Evolutionary conservation across 1,140 invertebrate genomes (phyloP).

Genomic region (Lepidotrigona ventralis): DNA sequence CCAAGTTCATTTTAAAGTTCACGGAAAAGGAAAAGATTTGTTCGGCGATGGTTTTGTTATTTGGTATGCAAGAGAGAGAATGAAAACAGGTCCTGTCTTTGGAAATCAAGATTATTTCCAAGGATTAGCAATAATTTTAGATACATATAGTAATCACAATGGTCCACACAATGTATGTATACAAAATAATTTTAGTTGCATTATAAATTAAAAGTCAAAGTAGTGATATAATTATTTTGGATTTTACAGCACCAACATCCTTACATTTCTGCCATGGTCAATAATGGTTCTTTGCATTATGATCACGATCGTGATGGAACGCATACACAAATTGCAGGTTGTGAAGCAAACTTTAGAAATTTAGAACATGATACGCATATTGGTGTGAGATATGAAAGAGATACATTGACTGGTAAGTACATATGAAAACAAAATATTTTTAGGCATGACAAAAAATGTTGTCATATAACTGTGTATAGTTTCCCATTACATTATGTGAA

Average conservation of each 20-base stretch:
- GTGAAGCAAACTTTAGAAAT: conserved; percentile 96
- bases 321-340: conserved; percentile 96
- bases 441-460: conserved; percentile 6
- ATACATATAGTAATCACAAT: conserved; percentile 99
- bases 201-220: not conserved
- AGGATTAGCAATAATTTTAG: conserved; percentile 96
- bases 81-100: conserved; percentile 94
- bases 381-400: conserved; percentile 94
- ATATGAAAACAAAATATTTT: not conserved
- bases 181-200: not conserved
- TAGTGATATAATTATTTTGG: not conserved
- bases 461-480: not conserved
- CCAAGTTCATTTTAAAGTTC: conserved; percentile 97
- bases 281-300: conserved; percentile 97
- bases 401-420: conserved; percentile 88
- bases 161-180: conserved; percentile 95
- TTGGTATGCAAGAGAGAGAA: conserved; percentile 97
- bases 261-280: conserved; percentile 99
- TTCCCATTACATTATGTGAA: not conserved
- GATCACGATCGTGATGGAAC: conserved; percentile 99
- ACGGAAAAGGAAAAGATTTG: conserved; percentile 96
- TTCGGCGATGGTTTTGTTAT: conserved; percentile 99
- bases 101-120: conserved; percentile 96
- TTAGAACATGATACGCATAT: conserved; percentile 94
- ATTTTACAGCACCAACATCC: conserved; percentile 95